Conservation (phyloP, 2,113 vertebrate genomes). For the Trochalopteron elliotii region DNA sequence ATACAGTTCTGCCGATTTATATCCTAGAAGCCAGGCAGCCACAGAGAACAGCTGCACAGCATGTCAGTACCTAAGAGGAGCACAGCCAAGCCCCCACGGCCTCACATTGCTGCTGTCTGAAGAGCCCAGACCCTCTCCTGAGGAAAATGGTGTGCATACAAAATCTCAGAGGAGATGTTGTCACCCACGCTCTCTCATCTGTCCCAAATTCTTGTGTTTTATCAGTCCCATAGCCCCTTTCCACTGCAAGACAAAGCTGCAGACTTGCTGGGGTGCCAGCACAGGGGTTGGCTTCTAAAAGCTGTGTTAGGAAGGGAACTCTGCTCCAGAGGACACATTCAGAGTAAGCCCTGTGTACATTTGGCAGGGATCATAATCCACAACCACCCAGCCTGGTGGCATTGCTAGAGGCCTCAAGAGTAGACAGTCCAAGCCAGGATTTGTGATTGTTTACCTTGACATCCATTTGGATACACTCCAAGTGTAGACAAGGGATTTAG, state of each 20-base stretch:
- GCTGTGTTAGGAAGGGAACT: neutral
- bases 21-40: neutral
- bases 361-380: neutral
- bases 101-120: neutral
- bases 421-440: slow-evolving; percentile 25
- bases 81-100: neutral
- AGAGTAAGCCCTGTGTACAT: neutral
- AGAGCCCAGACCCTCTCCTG: neutral
- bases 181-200: neutral
- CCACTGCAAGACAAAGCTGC: neutral
- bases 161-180: neutral
- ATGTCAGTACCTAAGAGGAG: neutral
- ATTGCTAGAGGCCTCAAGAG: neutral
- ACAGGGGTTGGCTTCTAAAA: neutral
- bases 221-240: neutral
- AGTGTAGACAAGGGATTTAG: slow-evolving; percentile 57
- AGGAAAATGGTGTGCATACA: neutral
- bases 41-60: fast-evolving
- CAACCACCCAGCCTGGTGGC: neutral
- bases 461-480: slow-evolving; percentile 57
- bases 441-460: slow-evolving; percentile 47
- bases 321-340: neutral
- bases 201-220: neutral
- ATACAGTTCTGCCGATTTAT: neutral
- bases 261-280: neutral